Percentiles rank a stretch among this genome's conserved stretches.
Evolutionary conservation across 2,888 invertebrate species (phyloP).

Genomic region (Dorcus parallelipipedus): DNA sequence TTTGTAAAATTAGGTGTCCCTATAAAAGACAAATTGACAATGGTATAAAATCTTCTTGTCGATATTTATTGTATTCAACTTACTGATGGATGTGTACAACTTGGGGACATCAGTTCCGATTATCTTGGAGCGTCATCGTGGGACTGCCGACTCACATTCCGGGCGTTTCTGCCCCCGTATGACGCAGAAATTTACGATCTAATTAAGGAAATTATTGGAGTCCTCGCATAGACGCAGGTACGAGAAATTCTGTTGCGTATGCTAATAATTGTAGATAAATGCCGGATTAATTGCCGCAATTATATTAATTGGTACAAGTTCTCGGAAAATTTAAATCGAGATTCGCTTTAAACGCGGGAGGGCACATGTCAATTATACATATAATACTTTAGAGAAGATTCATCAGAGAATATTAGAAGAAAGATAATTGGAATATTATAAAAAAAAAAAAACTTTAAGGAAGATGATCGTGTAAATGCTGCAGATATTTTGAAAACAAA

Average conservation of each 20-base stretch:
- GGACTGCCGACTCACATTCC: slow-evolving; percentile 21
- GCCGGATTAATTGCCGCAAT: not conserved
- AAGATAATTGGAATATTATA: no score
- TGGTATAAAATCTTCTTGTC: not conserved
- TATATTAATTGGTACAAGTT: not conserved
- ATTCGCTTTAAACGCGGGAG: no score
- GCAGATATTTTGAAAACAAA: no score
- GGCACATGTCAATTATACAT: no score
- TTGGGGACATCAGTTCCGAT: slow-evolving; percentile 34
- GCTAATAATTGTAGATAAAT: not conserved
- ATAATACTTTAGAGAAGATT: no score
- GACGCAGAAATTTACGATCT: not conserved
- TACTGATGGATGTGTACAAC: not conserved
- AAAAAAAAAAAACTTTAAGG: no score
- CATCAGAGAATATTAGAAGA: no score
- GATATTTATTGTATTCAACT: not conserved
- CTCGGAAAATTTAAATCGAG: no score
- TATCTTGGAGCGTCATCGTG: slow-evolving; percentile 36
- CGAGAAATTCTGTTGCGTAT: not conserved
- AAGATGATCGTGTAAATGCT: no score
- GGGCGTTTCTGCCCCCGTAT: not conserved
- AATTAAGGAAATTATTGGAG: not conserved
- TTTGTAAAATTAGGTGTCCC: no score
- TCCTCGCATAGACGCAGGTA: not conserved
- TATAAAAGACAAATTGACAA: no score